Base-by-base conservation (phyloP, 2,888 invertebrate genomes). In the Eudemis profundana region DNA sequence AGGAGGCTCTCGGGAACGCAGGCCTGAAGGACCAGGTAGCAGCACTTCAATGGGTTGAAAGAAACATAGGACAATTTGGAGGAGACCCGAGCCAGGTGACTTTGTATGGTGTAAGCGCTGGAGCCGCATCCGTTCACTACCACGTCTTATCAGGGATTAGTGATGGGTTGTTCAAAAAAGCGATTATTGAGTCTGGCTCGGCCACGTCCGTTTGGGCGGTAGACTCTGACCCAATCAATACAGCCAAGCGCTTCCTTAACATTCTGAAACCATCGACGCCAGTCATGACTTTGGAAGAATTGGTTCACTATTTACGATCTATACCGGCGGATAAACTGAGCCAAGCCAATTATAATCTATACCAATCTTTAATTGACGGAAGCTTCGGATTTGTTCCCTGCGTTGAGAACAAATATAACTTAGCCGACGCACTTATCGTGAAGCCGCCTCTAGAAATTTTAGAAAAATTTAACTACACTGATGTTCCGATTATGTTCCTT, bases 381-480 rank as follows among this genome's bases (percentile, higher is more conserved):
- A 75, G 72, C 1, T 74, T 77, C 56, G 83, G 80, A 0, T 82
- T 82, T n/a, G 78, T 72, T 0, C 81, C 81, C 1, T 82, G 83
- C 51, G 50, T 81, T 1, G 81, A 83, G 38, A 74, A 59, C 21
- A 4, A 72, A 3, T 57, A 53, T 5, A 66, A 68, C 0, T 61
- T 50, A 3, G 64, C 71, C n/a, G 61, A 75, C 0, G 21, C 57
- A 2, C 72, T 81, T 33, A 61, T 81, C 8, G 69, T 68, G 7
- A 66, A 70, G 33, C 27, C 72, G 3, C 78, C 80, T 3, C 38
- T 61, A 2, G 59, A 74, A 3, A 68, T 74, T 15, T 51, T 80
- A 3, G 71, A 53, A 14, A 66, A 67, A 19, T 69, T 68, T 3
- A 66, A 64, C 2, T 77, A 69, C 40, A 49, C 69, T 0, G 74